Conservation (phyloP, 35 echinoderm and acorn worm genomes). For the Heliocidaris erythrogramma region DNA sequence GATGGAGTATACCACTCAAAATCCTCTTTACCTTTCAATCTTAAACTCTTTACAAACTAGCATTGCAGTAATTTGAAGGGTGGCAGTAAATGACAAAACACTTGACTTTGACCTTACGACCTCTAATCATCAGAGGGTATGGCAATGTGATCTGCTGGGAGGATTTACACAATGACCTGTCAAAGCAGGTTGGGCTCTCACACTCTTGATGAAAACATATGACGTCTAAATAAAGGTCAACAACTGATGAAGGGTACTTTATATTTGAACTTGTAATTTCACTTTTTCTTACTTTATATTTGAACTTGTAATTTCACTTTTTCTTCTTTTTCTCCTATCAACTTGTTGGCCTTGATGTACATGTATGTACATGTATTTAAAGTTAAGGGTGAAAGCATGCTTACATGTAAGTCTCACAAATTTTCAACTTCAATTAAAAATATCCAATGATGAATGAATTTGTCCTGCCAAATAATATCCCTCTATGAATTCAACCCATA, state of each 20-base stretch:
- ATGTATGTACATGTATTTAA: too few species aligned
- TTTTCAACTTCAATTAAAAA: too few species aligned
- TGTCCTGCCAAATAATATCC: too few species aligned
- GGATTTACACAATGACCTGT: slow-evolving; percentile 29
- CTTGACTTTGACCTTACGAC: slow-evolving; percentile 22
- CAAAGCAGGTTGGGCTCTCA: background rate
- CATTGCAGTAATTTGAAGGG: background rate
- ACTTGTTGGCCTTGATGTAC: too few species aligned
- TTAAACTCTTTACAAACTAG: background rate
- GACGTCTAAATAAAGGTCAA: background rate
- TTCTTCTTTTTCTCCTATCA: too few species aligned
- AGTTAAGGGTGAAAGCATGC: too few species aligned
- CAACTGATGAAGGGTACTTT: background rate
- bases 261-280: too few species aligned
- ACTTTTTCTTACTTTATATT: too few species aligned
- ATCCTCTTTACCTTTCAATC: background rate
- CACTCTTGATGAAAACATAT: background rate
- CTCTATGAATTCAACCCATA: too few species aligned
- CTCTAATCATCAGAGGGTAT: background rate
- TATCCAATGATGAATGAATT: too few species aligned
- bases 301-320: too few species aligned
- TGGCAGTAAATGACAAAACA: slow-evolving; percentile 3
- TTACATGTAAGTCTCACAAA: too few species aligned
- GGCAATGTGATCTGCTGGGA: slow-evolving; percentile 35
- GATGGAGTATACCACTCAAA: background rate